phyloP scores from a whole-genome alignment of 1,140 invertebrate genomes.

The Cydia strobilella region DNA sequence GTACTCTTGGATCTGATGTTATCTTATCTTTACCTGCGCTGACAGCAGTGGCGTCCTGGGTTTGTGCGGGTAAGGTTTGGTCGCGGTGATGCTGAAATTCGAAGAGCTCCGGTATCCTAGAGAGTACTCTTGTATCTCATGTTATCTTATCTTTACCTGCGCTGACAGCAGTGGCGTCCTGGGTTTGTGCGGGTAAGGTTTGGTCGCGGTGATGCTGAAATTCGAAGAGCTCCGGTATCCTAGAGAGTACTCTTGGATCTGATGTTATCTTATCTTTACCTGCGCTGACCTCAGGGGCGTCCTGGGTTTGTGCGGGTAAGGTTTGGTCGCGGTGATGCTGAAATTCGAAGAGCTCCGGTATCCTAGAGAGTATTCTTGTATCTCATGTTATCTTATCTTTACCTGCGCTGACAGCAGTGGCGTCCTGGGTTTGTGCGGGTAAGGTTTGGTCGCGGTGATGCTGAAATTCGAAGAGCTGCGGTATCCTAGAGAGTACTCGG shows the following conservation, averaged over 20 bases:
- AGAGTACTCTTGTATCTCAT: background rate
- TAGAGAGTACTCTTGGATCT: background rate
- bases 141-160: background rate
- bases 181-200: background rate
- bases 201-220: background rate
- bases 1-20: too few relatives aligned
- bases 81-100: background rate
- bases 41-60: background rate
- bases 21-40: background rate
- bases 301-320: background rate
- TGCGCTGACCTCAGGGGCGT: background rate
- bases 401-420: constrained; percentile 33
- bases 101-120: background rate
- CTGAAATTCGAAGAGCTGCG: constrained; percentile 87
- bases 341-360: too few relatives aligned
- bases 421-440: constrained; percentile 81
- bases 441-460: constrained; percentile 88
- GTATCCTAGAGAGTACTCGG: constrained; percentile 89
- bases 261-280: background rate
- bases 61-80: background rate
- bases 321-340: background rate
- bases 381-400: background rate
- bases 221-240: background rate
- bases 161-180: background rate
- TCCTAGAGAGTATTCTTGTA: too few relatives aligned